phyloP scores from a whole-genome alignment of 1,140 invertebrate species.

The Camponotus vicinus region DNA sequence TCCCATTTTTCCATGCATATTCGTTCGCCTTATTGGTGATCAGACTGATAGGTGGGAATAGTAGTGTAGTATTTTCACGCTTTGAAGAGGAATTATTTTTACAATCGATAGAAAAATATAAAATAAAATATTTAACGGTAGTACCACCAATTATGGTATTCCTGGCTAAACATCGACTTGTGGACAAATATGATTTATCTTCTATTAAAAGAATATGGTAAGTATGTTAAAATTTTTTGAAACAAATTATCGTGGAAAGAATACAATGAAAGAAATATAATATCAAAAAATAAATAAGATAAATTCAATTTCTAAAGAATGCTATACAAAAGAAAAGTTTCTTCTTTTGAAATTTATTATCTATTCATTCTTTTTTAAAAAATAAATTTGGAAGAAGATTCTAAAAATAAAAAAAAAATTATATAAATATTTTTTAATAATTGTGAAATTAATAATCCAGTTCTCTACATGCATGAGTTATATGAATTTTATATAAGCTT shows the following conservation, averaged over 20 bases:
- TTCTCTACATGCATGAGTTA: neutral
- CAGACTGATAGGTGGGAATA: slow-evolving; percentile 76
- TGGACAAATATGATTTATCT: slow-evolving; percentile 85
- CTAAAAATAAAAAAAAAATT: neutral
- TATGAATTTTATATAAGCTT: too few species aligned
- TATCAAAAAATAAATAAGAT: neutral
- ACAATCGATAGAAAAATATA: slow-evolving; percentile 86
- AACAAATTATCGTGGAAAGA: neutral
- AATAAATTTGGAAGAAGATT: neutral
- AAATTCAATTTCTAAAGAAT: neutral
- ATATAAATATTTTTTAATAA: neutral
- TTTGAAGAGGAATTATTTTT: slow-evolving; percentile 89
- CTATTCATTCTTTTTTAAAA: neutral
- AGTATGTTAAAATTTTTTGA: neutral
- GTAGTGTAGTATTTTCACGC: slow-evolving; percentile 85
- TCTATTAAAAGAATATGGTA: slow-evolving; percentile 81
- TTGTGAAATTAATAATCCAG: slow-evolving; percentile 2
- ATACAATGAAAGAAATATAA: slow-evolving; percentile 6
- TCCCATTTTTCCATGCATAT: slow-evolving; percentile 86
- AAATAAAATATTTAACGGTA: slow-evolving; percentile 85
- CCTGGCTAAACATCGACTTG: slow-evolving; percentile 85
- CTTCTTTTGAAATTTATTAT: neutral
- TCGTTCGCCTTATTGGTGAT: slow-evolving; percentile 78
- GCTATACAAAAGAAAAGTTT: too few species aligned
- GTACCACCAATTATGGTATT: slow-evolving; percentile 88